Evolutionary conservation across 2,888 invertebrate genomes (phyloP).

Genomic region (Microchrysa polita): DNA sequence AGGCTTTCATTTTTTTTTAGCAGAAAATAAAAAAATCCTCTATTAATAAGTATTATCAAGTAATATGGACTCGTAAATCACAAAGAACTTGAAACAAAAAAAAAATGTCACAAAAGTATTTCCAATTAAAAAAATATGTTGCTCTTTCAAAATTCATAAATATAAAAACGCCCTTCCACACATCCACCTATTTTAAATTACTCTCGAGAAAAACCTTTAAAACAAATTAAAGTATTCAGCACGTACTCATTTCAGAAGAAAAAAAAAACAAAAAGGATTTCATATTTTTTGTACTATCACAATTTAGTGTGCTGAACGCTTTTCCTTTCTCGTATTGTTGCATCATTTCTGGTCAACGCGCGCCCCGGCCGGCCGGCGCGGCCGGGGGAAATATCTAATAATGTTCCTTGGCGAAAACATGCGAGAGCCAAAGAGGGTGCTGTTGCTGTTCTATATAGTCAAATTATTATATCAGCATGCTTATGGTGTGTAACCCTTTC

Average conservation of each 20-base stretch:
- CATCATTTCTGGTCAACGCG: not conserved
- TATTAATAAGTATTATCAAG: no score
- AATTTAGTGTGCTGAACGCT: no score
- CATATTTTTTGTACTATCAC: constrained; percentile 7
- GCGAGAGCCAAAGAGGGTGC: constrained; percentile 26
- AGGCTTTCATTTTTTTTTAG: no score
- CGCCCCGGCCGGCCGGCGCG: no score
- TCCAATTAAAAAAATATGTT: constrained; percentile 36
- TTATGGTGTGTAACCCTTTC: constrained; percentile 40
- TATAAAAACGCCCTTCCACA: not conserved
- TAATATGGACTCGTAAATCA: no score
- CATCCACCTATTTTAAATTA: not conserved
- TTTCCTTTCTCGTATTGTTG: not conserved
- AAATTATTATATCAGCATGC: constrained; percentile 25
- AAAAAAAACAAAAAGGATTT: not conserved
- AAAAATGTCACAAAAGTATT: not conserved
- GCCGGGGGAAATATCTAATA: constrained; percentile 27
- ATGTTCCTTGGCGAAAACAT: constrained; percentile 2
- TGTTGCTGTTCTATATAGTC: no score
- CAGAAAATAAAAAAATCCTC: no score
- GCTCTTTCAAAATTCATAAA: not conserved
- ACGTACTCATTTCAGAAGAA: not conserved
- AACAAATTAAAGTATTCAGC: no score
- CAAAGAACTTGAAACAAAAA: no score
- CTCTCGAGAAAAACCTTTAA: no score